Percentiles rank a stretch among this genome's conserved stretches.
phyloP scores from a whole-genome alignment of 2,113 vertebrate species.

The Crotalus tigris region DNA sequence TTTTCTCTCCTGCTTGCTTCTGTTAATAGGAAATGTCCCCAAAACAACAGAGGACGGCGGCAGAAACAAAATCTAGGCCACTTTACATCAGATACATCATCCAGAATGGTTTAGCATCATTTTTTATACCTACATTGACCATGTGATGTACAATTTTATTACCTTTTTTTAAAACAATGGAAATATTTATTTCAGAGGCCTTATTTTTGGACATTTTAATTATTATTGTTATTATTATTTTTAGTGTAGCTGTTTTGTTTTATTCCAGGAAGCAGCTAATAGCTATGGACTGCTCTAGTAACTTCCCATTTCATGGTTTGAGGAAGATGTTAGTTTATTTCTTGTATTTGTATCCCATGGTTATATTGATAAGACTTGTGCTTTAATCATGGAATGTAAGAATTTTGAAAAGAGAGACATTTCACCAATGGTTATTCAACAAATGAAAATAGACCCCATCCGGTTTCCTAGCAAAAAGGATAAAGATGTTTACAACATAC shows the following conservation, averaged over 20 bases:
- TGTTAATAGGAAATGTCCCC: slow-evolving; percentile 87
- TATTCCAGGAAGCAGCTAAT: slow-evolving; percentile 70
- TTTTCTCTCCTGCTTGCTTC: slow-evolving; percentile 13
- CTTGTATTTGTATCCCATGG: slow-evolving; percentile 76
- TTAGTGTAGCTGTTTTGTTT: slow-evolving; percentile 73
- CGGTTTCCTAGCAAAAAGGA: slow-evolving; percentile 69
- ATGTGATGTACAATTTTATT: slow-evolving; percentile 85
- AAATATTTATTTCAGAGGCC: slow-evolving; percentile 94
- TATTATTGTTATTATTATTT: slow-evolving; percentile 48
- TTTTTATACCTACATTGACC: slow-evolving; percentile 85
- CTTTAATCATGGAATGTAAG: slow-evolving; percentile 82
- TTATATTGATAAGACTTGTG: slow-evolving; percentile 73
- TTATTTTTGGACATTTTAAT: slow-evolving; percentile 84
- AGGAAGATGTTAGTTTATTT: slow-evolving; percentile 70
- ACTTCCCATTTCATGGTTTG: slow-evolving; percentile 73
- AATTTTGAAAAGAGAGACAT: slow-evolving; percentile 77
- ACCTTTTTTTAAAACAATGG: slow-evolving; percentile 83
- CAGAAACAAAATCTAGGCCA: slow-evolving; percentile 96
- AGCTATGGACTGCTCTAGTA: slow-evolving; percentile 74
- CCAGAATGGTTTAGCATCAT: slow-evolving; percentile 90
- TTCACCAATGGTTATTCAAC: slow-evolving; percentile 70
- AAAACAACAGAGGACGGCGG: slow-evolving; percentile 90
- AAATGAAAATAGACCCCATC: slow-evolving; percentile 51
- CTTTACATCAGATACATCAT: slow-evolving; percentile 93
- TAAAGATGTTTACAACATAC: slow-evolving; percentile 87